Conservation (phyloP, 2,113 vertebrate species). For the Amblyornis subalaris region DNA sequence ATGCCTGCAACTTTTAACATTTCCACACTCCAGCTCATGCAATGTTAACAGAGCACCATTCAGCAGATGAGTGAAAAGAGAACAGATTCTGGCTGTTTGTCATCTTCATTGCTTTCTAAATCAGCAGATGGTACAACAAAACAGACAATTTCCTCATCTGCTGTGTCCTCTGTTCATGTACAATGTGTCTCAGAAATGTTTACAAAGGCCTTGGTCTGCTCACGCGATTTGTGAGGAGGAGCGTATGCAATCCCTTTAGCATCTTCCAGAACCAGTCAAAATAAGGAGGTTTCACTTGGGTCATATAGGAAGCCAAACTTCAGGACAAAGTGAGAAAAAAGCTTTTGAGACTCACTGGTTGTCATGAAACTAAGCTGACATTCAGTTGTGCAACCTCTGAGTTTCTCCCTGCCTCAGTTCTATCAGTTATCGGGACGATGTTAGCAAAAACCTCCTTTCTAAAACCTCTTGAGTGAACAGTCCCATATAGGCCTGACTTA, state of each 20-base stretch:
- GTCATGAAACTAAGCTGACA: neutral
- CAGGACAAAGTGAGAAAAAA: neutral
- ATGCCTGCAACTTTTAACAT: neutral
- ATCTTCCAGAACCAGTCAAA: neutral
- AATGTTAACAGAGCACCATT: neutral
- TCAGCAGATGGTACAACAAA: conserved; percentile 62
- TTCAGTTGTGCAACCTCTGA: neutral
- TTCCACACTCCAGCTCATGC: conserved; percentile 10
- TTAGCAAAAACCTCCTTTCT: neutral
- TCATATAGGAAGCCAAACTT: neutral
- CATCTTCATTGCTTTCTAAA: conserved; percentile 36
- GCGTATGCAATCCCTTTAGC: neutral
- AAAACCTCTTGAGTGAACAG: neutral
- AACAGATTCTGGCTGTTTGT: conserved; percentile 55
- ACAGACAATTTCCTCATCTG: conserved; percentile 52
- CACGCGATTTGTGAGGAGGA: neutral
- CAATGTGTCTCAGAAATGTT: conserved; percentile 26
- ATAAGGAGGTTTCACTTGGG: neutral
- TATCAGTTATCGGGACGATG: neutral
- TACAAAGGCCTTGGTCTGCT: neutral
- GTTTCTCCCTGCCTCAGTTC: neutral
- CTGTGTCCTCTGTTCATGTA: neutral
- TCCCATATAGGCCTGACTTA: neutral
- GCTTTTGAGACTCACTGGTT: neutral
- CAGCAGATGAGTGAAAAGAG: conserved; percentile 30